A percentile compares a stretch with the other conserved stretches of the same genome.
These are phyloP conservation scores for Phania funesta DNA, from an alignment of 2,888 invertebrate species.

Conservation along the genomic window DNA sequence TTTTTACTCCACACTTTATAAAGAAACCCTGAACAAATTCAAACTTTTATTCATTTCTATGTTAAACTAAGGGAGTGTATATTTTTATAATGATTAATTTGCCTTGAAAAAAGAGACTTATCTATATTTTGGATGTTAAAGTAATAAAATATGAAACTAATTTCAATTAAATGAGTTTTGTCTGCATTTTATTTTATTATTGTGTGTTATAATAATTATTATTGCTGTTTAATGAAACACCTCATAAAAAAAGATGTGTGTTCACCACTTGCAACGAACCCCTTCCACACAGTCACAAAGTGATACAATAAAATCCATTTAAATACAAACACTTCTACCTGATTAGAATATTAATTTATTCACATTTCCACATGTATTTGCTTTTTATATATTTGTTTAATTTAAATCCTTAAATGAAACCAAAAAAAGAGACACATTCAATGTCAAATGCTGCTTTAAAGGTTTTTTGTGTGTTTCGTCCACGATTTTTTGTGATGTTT, in stretches of 20 bases:
- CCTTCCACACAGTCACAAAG: background rate
- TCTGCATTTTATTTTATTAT: constrained; percentile 9
- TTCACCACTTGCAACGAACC: background rate
- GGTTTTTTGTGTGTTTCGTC: constrained; percentile 36
- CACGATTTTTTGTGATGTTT: constrained; percentile 23
- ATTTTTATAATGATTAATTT: constrained; percentile 30
- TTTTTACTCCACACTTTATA: too few species aligned
- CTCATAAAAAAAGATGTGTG: constrained; percentile 60
- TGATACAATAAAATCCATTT: constrained; percentile 15
- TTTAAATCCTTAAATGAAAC: constrained; percentile 42
- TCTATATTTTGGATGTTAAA: constrained; percentile 25
- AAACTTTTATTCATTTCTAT: too few species aligned
- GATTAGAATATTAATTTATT: constrained; percentile 40
- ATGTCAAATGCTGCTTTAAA: constrained; percentile 69
- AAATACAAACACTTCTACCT: constrained; percentile 22
- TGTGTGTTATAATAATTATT: constrained; percentile 45
- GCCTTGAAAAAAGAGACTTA: background rate
- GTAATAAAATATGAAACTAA: constrained; percentile 25
- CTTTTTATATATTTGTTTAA: constrained; percentile 12
- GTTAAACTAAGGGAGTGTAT: constrained; percentile 40
- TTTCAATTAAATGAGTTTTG: constrained; percentile 32
- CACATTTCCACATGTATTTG: constrained; percentile 12
- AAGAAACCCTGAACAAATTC: too few species aligned
- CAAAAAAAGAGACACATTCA: constrained; percentile 61
- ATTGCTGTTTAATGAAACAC: constrained; percentile 62